Conservation (phyloP, 1,140 invertebrate species). For the Drosophila virilis region DNA sequence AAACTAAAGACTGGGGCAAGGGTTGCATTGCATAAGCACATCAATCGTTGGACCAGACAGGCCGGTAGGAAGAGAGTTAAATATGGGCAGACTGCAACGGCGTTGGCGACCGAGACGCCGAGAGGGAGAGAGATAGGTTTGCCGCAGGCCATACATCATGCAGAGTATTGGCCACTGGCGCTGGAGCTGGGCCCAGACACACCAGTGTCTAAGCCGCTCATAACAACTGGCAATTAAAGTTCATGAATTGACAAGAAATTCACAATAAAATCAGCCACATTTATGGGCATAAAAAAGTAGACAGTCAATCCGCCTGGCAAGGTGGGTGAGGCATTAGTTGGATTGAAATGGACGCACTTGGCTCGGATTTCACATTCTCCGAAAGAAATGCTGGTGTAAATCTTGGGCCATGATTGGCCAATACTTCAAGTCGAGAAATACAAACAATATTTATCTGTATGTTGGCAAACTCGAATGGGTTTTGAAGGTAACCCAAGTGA, state of each 20-base stretch:
- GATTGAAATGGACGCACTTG: conserved; percentile 25
- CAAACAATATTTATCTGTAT: conserved; percentile 31
- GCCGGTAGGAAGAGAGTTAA: conserved; percentile 16
- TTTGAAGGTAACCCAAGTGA: conserved; percentile 45
- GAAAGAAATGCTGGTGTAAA: conserved; percentile 60
- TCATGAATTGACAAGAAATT: conserved; percentile 78
- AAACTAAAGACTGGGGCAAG: conserved; percentile 38
- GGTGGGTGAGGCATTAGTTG: conserved; percentile 57
- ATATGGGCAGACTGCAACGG: background rate
- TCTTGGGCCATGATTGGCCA: conserved; percentile 60
- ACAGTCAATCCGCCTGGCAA: conserved; percentile 18
- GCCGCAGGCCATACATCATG: conserved; percentile 75
- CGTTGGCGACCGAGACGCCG: background rate
- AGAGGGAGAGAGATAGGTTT: conserved; percentile 37
- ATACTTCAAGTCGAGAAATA: conserved; percentile 45
- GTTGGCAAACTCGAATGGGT: conserved; percentile 11
- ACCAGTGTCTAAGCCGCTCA: conserved; percentile 33
- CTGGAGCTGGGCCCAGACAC: conserved; percentile 4
- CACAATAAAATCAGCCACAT: conserved; percentile 47
- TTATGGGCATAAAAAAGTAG: conserved; percentile 48
- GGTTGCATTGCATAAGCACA: conserved; percentile 76
- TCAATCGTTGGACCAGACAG: conserved; percentile 77
- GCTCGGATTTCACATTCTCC: conserved; percentile 49
- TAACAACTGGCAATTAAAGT: conserved; percentile 71
- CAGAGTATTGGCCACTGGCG: conserved; percentile 45